A percentile compares a stretch with the other conserved stretches of the same genome.
These are phyloP conservation scores for Gonatopus flavifemur DNA, from an alignment of 1,140 invertebrate genomes.

Conservation along the genomic window DNA sequence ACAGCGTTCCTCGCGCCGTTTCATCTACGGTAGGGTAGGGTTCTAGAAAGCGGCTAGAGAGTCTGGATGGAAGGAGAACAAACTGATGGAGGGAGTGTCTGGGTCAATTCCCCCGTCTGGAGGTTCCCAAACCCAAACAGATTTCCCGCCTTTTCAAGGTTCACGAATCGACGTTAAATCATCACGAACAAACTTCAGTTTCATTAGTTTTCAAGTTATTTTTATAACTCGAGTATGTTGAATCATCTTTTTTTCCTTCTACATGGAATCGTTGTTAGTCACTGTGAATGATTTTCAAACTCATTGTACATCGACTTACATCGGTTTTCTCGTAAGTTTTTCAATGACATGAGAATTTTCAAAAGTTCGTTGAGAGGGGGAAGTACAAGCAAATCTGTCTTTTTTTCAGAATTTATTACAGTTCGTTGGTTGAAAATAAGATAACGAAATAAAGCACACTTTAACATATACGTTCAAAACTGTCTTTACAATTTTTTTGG, in stretches of 20 bases:
- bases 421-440: too few relatives aligned
- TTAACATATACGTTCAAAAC: too few relatives aligned
- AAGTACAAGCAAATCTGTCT: too few relatives aligned
- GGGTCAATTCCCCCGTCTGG: slow-evolving; percentile 57
- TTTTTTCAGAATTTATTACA: too few relatives aligned
- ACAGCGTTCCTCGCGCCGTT: slow-evolving; percentile 43
- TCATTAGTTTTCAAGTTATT: too few relatives aligned
- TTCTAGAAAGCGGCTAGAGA: slow-evolving; percentile 38
- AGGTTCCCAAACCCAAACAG: slow-evolving; percentile 52
- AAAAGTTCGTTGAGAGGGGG: too few relatives aligned
- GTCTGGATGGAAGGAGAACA: slow-evolving; percentile 37
- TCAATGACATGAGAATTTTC: not conserved
- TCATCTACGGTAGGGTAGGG: slow-evolving; percentile 36
- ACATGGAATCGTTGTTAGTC: slow-evolving; percentile 2
- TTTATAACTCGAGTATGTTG: too few relatives aligned
- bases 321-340: not conserved
- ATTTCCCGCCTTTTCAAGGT: slow-evolving; percentile 58
- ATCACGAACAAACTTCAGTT: too few relatives aligned
- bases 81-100: slow-evolving; percentile 57
- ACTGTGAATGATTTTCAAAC: slow-evolving; percentile 26
- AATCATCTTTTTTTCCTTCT: too few relatives aligned
- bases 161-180: slow-evolving; percentile 40
- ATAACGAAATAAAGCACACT: too few relatives aligned
- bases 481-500: too few relatives aligned
- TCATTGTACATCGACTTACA: not conserved